phyloP scores from a whole-genome alignment of 2,113 vertebrate genomes.

The Balaeniceps rex region DNA sequence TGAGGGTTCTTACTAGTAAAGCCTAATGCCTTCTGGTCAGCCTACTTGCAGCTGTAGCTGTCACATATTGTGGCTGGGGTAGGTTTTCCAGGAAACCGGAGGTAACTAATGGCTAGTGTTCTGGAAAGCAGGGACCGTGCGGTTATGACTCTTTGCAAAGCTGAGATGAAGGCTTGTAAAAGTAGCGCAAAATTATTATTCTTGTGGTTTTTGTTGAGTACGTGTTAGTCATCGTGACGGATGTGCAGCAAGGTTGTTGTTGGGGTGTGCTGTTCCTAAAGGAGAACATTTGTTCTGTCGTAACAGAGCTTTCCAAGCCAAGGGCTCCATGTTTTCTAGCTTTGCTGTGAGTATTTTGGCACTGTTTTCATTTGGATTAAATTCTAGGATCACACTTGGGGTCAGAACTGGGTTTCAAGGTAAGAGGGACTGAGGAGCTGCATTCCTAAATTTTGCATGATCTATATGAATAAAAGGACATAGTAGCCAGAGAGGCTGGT shows the following conservation, averaged over 20 bases:
- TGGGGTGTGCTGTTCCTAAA: no score
- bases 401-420: background rate
- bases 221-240: background rate
- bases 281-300: background rate
- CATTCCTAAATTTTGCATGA: background rate
- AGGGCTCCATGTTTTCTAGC: background rate
- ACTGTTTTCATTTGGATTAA: background rate
- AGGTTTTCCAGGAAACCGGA: background rate
- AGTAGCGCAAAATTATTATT: background rate
- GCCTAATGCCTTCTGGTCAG: background rate
- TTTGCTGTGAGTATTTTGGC: background rate
- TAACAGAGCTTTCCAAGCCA: background rate
- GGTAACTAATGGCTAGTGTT: background rate
- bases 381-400: background rate
- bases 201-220: background rate
- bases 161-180: background rate
- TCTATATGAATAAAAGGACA: background rate
- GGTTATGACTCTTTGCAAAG: background rate
- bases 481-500: background rate
- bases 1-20: background rate
- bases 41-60: fast-evolving
- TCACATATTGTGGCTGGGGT: background rate
- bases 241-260: background rate
- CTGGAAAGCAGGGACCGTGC: background rate
- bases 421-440: background rate